Evolutionary conservation across 2,888 invertebrate genomes (phyloP).

Genomic region (Amiota communis): DNA sequence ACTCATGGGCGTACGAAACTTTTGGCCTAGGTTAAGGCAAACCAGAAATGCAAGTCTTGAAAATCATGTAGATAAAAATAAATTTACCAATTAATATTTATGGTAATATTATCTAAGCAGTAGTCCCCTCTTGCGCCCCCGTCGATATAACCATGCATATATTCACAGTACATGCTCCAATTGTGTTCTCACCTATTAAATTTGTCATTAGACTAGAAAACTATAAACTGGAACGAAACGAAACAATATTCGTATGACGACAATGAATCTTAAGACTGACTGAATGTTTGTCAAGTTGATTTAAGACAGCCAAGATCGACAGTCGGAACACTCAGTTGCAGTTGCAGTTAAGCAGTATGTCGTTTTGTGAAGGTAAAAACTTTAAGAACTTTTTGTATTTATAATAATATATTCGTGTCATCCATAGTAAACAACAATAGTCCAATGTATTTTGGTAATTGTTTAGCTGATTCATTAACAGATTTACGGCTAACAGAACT

Average conservation of each 20-base stretch:
- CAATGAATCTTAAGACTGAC: too few relatives aligned
- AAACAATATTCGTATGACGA: too few relatives aligned
- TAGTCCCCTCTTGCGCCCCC: too few relatives aligned
- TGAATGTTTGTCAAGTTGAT: too few relatives aligned
- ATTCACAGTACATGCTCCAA: constrained; percentile 11
- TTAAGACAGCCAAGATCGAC: constrained; percentile 47
- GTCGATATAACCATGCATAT: too few relatives aligned
- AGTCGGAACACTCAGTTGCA: constrained; percentile 42
- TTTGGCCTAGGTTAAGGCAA: too few relatives aligned
- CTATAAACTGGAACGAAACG: constrained; percentile 19
- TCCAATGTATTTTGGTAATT: constrained; percentile 52
- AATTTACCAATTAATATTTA: too few relatives aligned
- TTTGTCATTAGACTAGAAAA: background rate
- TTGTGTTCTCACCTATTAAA: constrained; percentile 1
- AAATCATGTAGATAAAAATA: too few relatives aligned
- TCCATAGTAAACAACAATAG: constrained; percentile 46
- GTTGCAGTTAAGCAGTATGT: background rate
- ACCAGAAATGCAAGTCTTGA: too few relatives aligned
- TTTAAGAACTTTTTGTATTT: background rate
- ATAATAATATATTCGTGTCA: too few relatives aligned
- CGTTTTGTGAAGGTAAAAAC: constrained; percentile 6
- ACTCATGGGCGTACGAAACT: too few relatives aligned
- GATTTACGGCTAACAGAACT: constrained; percentile 82
- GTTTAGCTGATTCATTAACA: constrained; percentile 78
- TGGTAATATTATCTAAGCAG: too few relatives aligned